Percentiles rank a stretch among this genome's conserved stretches.
Evolutionary conservation across 1,140 invertebrate genomes (phyloP).

Genomic region (Phymorhynchus buccinoides): DNA sequence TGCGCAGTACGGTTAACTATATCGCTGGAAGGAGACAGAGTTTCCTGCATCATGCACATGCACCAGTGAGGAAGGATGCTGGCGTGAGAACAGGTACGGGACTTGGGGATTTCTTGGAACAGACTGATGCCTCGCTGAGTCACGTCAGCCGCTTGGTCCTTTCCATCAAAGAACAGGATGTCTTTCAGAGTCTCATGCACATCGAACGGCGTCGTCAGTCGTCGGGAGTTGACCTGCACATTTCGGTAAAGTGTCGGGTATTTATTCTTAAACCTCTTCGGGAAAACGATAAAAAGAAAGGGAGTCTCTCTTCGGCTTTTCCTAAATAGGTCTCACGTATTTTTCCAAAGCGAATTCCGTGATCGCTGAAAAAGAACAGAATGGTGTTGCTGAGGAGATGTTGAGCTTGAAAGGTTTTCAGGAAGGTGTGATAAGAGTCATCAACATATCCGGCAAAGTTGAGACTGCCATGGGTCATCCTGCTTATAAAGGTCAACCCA

Average conservation of each 20-base stretch:
- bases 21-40: slow-evolving; percentile 8
- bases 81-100: slow-evolving; percentile 71
- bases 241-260: slow-evolving; percentile 80
- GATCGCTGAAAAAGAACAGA: slow-evolving; percentile 91
- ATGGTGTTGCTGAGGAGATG: slow-evolving; percentile 75
- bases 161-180: slow-evolving; percentile 66
- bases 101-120: slow-evolving; percentile 70
- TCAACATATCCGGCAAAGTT: slow-evolving; percentile 67
- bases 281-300: slow-evolving; percentile 88
- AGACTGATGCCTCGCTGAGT: slow-evolving; percentile 69
- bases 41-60: slow-evolving; percentile 66
- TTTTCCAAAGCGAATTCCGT: slow-evolving; percentile 90
- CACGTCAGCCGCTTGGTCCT: slow-evolving; percentile 40
- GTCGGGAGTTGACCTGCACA: slow-evolving; percentile 79
- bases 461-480: slow-evolving; percentile 70
- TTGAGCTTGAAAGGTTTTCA: slow-evolving; percentile 61
- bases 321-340: slow-evolving; percentile 87
- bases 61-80: slow-evolving; percentile 74
- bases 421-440: slow-evolving; percentile 63
- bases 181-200: slow-evolving; percentile 73
- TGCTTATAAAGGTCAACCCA: slow-evolving; percentile 70
- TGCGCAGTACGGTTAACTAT: slow-evolving; percentile 52
- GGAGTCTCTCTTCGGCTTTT: slow-evolving; percentile 90
- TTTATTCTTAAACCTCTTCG: slow-evolving; percentile 80
- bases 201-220: slow-evolving; percentile 75